Evolutionary conservation across 1,140 invertebrate genomes (phyloP), one percentile per base, ranked within the genome.

Genomic region (Campoletis sonorensis): DNA sequence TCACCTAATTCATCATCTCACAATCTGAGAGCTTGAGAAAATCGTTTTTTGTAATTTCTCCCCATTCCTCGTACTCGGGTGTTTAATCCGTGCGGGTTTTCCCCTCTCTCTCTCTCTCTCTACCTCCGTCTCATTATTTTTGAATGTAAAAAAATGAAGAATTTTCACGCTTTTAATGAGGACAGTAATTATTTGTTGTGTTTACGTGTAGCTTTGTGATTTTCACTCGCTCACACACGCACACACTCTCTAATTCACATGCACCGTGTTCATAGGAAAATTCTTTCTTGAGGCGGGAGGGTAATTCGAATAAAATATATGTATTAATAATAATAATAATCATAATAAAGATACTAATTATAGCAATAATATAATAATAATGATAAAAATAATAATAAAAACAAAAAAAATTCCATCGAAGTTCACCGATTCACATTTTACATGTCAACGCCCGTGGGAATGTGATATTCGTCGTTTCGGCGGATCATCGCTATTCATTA

Each of bases 271-370:
- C 13, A 8, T 3, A 71, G 40, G 40, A 71, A 33, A 37, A 40
- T 76, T 80, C 67, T 81, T n/a, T 82, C 75, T 16, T 13, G 21
- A 68, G 15, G 27, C 27, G 33, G n/a, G 64, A 68, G 27, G 27
- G 13, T 68, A 15, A 33, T 10, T 45, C 40, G 68, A 71, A 71
- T 71, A 71, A 18, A 71, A 71, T 71, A 30, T 79, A 33, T 37
- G 68, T 49, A 82, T 72, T 13, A 68, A 26, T 68, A 10, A 68
- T 27, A 27, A 26, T 26, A 16, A 68, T 30, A 37, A 18, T 33
- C 7, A 33, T 13, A 68, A 26, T 68, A 10, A 68, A 11, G 15
- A 26, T 26, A 16, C 30, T 30, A 37, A 18, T 33, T 33, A 33
- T n/a, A n/a, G n/a, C n/a, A n/a, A n/a, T n/a, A n/a, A n/a, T n/a